These are phyloP conservation scores for Sycophaga agraensis DNA, from an alignment of 1,140 invertebrate genomes.

Conservation along the genomic window DNA sequence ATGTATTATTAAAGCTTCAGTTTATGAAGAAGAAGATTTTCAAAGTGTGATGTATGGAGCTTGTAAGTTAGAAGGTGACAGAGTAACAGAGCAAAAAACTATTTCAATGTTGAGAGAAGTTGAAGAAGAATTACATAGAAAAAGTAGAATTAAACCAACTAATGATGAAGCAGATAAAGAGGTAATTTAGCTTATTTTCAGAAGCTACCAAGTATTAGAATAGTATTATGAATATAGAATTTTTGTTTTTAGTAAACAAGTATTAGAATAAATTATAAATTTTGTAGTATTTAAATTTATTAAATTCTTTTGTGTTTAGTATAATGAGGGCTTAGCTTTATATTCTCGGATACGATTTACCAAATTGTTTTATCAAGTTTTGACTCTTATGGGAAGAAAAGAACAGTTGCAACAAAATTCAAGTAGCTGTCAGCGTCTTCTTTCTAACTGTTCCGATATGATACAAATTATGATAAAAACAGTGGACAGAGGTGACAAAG, in stretches of 20 bases:
- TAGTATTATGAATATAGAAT: background rate
- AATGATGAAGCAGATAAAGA: conserved; percentile 52
- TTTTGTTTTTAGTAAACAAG: background rate
- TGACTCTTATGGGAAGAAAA: conserved; percentile 68
- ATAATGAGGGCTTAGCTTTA: conserved; percentile 67
- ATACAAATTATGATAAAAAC: conserved; percentile 80
- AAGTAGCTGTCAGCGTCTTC: conserved; percentile 67
- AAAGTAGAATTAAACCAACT: conserved; percentile 64
- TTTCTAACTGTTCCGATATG: conserved; percentile 73
- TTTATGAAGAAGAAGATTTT: conserved; percentile 95
- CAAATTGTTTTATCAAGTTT: conserved; percentile 79
- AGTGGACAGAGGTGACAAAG: conserved; percentile 72
- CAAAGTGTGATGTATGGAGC: conserved; percentile 92
- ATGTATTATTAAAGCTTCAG: conserved; percentile 82
- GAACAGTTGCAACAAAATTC: conserved; percentile 62
- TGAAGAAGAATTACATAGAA: conserved; percentile 86
- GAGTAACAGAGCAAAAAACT: conserved; percentile 81
- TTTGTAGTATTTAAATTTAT: conserved; percentile 1
- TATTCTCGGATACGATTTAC: conserved; percentile 83
- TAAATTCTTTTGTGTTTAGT: conserved; percentile 49
- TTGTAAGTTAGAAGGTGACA: conserved; percentile 74
- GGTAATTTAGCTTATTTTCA: no score
- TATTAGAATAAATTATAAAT: background rate
- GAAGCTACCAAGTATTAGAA: no score
- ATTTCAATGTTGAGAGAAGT: conserved; percentile 84